Conservation (phyloP, 2,797 vertebrate genomes). For the Naso thynnoides region DNA sequence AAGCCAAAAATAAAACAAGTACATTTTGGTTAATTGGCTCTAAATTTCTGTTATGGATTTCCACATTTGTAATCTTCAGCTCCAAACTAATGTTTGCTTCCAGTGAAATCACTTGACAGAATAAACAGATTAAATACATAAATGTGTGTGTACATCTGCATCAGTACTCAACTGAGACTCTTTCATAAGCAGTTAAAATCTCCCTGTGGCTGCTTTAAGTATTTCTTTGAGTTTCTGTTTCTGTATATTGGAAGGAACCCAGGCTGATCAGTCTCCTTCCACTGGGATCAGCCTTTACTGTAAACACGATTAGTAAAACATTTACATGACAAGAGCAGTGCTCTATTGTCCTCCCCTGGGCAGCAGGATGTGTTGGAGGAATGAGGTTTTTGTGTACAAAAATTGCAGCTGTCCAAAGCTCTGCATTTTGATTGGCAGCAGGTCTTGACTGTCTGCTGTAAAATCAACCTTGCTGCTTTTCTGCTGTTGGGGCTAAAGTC, state of each 20-base stretch:
- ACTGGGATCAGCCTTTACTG: conserved; percentile 56
- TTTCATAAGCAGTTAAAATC: too few species aligned
- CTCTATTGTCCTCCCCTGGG: conserved; percentile 65
- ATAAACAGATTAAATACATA: too few species aligned
- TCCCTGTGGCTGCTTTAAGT: neutral
- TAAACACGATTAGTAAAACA: conserved; percentile 77
- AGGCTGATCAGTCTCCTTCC: conserved; percentile 34
- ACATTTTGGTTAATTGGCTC: too few species aligned
- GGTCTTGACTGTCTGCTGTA: conserved; percentile 42
- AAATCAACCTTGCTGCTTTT: conserved; percentile 26
- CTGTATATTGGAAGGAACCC: conserved; percentile 33
- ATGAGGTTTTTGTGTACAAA: conserved; percentile 57
- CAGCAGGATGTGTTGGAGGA: conserved; percentile 67
- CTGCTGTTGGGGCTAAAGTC: neutral
- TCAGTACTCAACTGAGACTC: neutral
- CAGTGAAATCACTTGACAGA: neutral
- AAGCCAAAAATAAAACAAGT: too few species aligned
- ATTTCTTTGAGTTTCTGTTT: conserved; percentile 7
- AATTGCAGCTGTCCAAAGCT: conserved; percentile 55
- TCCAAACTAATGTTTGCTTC: neutral
- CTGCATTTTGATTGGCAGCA: conserved; percentile 63
- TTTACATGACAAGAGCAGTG: conserved; percentile 67
- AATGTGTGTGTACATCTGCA: neutral
- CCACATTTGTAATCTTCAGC: neutral
- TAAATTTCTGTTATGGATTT: too few species aligned